Percentiles rank a stretch among this genome's conserved stretches.
phyloP scores from a whole-genome alignment of 2,113 vertebrate genomes.

The Engraulis encrasicolus region DNA sequence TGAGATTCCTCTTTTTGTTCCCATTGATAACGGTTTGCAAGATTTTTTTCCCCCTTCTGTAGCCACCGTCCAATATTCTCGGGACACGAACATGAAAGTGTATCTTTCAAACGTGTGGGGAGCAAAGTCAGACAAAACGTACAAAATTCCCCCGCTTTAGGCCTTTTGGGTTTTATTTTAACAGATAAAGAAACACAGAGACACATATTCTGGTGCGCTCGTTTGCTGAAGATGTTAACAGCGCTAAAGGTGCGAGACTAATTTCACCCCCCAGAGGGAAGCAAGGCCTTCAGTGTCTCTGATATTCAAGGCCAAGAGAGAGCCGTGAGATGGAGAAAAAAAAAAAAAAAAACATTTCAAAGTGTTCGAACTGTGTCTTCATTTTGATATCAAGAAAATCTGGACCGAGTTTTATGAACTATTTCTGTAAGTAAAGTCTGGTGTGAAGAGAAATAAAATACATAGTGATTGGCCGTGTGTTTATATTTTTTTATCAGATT shows the following conservation, averaged over 20 bases:
- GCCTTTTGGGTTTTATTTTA: not conserved
- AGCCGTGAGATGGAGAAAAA: too few species aligned
- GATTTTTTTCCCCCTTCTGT: not conserved
- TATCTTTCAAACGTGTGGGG: constrained; percentile 2
- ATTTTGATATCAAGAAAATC: constrained; percentile 15
- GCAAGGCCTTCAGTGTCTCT: not conserved
- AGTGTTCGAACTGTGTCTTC: not conserved
- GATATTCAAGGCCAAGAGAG: not conserved
- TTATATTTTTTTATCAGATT: constrained; percentile 8
- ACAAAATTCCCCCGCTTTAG: not conserved
- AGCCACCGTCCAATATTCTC: not conserved
- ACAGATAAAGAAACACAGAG: constrained; percentile 1
- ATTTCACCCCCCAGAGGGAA: constrained; percentile 16
- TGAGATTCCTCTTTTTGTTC: not conserved
- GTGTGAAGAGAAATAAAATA: not conserved
- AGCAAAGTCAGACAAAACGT: not conserved
- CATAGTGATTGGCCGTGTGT: not conserved
- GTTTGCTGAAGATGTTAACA: constrained; percentile 5
- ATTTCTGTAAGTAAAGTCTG: not conserved
- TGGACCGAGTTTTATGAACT: not conserved
- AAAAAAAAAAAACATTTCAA: not conserved
- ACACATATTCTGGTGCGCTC: too few species aligned
- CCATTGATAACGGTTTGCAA: constrained; percentile 3
- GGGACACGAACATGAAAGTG: constrained; percentile 26
- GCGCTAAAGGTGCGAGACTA: constrained; percentile 30